phyloP scores from a whole-genome alignment of 2,113 vertebrate genomes.

The Cercopithecus mona region DNA sequence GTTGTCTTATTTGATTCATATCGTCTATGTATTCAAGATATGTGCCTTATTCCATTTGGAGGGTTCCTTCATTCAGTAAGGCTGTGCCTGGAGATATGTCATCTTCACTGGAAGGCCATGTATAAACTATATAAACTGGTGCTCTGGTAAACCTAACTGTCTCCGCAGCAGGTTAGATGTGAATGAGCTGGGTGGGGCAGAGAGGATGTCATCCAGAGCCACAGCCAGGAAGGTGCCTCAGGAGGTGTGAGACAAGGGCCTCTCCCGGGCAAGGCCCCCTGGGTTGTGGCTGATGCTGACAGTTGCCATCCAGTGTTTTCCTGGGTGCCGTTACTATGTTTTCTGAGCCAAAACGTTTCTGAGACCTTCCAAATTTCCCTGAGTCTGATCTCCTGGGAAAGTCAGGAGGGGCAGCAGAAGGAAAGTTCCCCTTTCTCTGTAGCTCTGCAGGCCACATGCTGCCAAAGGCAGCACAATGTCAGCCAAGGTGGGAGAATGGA shows the following conservation, averaged over 20 bases:
- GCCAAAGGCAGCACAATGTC: neutral
- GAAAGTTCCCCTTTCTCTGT: neutral
- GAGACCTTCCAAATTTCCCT: neutral
- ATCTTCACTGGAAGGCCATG: rapidly evolving
- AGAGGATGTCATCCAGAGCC: rapidly evolving
- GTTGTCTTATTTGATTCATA: neutral
- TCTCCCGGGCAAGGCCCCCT: rapidly evolving
- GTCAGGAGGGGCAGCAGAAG: neutral
- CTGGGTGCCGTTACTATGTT: neutral
- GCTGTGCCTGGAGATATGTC: neutral
- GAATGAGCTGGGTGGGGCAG: neutral
- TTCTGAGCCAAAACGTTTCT: neutral
- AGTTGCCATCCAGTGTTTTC: neutral
- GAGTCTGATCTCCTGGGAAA: neutral
- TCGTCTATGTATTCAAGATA: neutral
- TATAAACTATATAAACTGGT: neutral
- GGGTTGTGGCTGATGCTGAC: neutral
- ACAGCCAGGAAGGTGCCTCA: too few species aligned
- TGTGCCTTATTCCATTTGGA: neutral
- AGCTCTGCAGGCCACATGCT: neutral
- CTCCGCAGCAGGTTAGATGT: neutral
- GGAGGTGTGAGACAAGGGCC: neutral
- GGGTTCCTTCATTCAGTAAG: too few species aligned
- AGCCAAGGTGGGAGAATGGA: neutral
- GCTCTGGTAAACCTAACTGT: too few species aligned